Conservation (phyloP, 2,113 vertebrate genomes). For the Microtus richardsoni region DNA sequence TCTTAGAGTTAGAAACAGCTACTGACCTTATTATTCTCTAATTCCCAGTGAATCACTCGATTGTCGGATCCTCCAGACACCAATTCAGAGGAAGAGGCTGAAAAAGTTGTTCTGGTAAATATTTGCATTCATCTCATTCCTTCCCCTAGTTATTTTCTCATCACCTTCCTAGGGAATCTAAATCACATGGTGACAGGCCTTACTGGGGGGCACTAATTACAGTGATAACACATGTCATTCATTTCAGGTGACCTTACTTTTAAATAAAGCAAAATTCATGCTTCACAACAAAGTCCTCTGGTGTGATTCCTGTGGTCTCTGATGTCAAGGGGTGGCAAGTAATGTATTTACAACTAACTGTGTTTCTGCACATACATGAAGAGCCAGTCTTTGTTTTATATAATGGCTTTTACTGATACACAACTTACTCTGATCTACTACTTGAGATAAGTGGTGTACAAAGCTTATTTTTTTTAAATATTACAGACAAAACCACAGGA, state of each 20-base stretch:
- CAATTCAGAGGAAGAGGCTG: constrained; percentile 91
- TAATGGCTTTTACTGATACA: constrained; percentile 28
- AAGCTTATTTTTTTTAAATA: constrained; percentile 20
- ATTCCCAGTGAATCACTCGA: constrained; percentile 93
- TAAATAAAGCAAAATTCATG: constrained; percentile 60
- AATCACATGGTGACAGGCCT: background rate
- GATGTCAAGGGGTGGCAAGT: constrained; percentile 32
- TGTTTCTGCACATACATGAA: constrained; percentile 36
- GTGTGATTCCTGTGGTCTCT: constrained; percentile 29
- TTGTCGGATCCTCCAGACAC: constrained; percentile 96
- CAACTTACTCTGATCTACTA: constrained; percentile 15
- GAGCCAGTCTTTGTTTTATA: background rate
- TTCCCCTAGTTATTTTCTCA: background rate
- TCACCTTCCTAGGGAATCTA: background rate
- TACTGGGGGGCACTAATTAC: constrained; percentile 1
- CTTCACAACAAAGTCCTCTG: constrained; percentile 33
- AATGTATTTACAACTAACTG: constrained; percentile 41
- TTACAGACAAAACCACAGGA: constrained; percentile 44
- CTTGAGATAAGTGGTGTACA: background rate
- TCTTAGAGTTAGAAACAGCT: constrained; percentile 32
- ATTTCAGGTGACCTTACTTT: constrained; percentile 54
- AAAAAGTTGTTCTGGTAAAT: constrained; percentile 65
- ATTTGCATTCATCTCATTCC: constrained; percentile 22
- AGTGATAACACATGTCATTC: constrained; percentile 30
- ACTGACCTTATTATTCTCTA: constrained; percentile 89